These are phyloP conservation scores for Acestrorhynchus altus DNA, from an alignment of 2,797 vertebrate genomes.

Conservation along the genomic window DNA sequence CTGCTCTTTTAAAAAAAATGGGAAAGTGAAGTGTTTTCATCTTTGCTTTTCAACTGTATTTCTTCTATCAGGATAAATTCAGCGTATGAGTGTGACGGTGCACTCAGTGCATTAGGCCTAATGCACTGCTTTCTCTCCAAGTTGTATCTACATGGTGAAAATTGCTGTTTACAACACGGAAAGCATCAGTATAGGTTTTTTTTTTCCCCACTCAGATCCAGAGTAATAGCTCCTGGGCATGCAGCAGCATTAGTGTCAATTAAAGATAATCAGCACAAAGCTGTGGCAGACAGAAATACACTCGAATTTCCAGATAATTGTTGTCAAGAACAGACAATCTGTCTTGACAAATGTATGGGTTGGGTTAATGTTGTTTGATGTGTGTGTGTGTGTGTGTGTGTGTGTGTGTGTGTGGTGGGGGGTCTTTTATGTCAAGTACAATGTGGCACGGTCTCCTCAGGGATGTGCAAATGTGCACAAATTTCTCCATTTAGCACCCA, in stretches of 20 bases:
- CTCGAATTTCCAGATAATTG: conserved; percentile 4
- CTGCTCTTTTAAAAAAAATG: neutral
- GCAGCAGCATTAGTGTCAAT: conserved; percentile 12
- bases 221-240: conserved; percentile 26
- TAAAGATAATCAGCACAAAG: conserved; percentile 41
- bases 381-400: conserved; percentile 11
- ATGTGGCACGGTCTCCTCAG: conserved; percentile 9
- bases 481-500: neutral
- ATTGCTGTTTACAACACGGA: conserved; percentile 28
- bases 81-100: conserved; percentile 6
- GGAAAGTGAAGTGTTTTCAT: conserved; percentile 4
- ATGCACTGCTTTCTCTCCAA: conserved; percentile 11
- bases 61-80: conserved; percentile 20
- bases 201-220: conserved; percentile 15
- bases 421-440: conserved; percentile 22
- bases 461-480: neutral
- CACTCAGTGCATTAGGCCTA: conserved; percentile 34
- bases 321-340: conserved; percentile 8
- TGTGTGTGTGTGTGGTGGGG: neutral
- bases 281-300: conserved; percentile 13
- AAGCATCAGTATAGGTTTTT: neutral
- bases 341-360: conserved; percentile 20
- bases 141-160: conserved; percentile 31
- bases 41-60: conserved; percentile 23
- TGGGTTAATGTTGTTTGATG: conserved; percentile 11